Evolutionary conservation across 2,113 vertebrate species (phyloP), one percentile per base, ranked within the genome.

Genomic region (Cichladusa arquata): DNA sequence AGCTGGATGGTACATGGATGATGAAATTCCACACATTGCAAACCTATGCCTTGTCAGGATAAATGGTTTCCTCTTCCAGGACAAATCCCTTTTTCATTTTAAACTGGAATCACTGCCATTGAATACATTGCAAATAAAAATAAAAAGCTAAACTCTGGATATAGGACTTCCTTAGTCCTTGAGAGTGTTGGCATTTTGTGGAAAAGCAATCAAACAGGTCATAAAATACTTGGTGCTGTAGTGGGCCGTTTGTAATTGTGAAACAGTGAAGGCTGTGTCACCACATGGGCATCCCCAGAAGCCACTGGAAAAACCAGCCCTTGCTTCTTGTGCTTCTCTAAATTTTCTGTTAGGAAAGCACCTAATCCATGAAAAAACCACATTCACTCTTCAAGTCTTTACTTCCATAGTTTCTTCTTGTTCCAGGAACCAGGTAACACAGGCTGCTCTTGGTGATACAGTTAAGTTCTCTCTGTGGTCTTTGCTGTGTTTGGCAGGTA

Each of bases 1-100:
- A 94, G 69, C 80, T 74, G 94, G 76, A 81, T 67, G 83, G 80
- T 88, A 94, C 83, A 78, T 5, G 19, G 69, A 56, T 2, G 40
- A 88, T 90, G 88, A 93, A 58, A 56, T 94, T 83, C 80, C 40
- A 56, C 80, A 71, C 51, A 74, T 34, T 70, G 42, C 78, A 62
- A 93, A 62, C 25, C n/a, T 80, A 14, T 50, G 56, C 38, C 60
- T 86, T 88, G 38, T 0, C 3, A 89, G 53, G 25, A 88, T 71
- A 74, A 94, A 90, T 51, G 38, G 16, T 58, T 88, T 94, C 64
- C 76, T 76, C n/a, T 93, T 81, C 33, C 60, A 80, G 61, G 28
- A 92, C 44, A 95, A 95, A 91, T 84, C 34, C 17, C 16, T 64
- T 85, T 87, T 97, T 86, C 34, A 71, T 88, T 91, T 88, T 54